Conservation (phyloP, 2,888 invertebrate species). For the Tetanocera ferruginea region DNA sequence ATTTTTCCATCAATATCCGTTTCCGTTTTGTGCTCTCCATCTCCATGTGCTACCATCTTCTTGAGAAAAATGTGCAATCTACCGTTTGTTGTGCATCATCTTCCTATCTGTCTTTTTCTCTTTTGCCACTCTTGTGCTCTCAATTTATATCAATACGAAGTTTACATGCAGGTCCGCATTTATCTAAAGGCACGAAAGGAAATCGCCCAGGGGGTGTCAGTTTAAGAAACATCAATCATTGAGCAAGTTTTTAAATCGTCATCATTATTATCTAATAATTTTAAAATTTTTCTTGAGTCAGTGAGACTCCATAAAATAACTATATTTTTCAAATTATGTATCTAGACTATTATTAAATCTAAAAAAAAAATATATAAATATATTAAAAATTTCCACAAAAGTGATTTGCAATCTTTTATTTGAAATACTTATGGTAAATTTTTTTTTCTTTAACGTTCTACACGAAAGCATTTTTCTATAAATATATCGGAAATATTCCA, state of each 20-base stretch:
- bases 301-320: neutral
- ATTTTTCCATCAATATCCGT: slow-evolving; percentile 18
- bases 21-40: neutral
- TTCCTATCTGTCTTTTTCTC: neutral
- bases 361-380: neutral
- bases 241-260: too few relatives aligned
- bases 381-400: neutral
- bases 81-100: neutral
- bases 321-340: neutral
- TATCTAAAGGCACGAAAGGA: neutral
- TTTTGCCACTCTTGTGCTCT: neutral
- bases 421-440: too few relatives aligned
- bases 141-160: neutral
- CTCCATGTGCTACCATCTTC: neutral
- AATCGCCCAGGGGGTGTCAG: too few relatives aligned
- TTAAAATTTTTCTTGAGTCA: neutral
- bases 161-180: neutral
- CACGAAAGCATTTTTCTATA: too few relatives aligned
- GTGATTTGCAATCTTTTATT: too few relatives aligned
- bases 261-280: too few relatives aligned
- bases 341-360: neutral
- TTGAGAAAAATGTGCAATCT: neutral
- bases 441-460: too few relatives aligned
- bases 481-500: too few relatives aligned
- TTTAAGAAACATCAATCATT: too few relatives aligned